Evolutionary conservation across 2,888 invertebrate genomes (phyloP).

Genomic region (Yponomeuta evonymella): DNA sequence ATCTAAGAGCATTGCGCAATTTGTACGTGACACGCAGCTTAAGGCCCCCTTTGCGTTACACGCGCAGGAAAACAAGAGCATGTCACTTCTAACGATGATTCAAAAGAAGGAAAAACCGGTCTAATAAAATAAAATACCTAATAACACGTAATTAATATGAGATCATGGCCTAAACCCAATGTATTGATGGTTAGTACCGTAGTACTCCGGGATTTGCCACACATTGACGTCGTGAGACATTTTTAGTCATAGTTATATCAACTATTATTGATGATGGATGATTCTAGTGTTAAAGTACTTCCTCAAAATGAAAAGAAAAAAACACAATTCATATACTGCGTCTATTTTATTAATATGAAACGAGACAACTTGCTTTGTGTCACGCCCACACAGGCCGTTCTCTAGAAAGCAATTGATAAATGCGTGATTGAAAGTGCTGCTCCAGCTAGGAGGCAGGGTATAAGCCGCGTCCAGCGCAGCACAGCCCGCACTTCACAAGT

Average conservation of each 20-base stretch:
- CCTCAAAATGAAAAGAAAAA: too few species aligned
- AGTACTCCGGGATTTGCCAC: neutral
- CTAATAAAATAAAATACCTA: neutral
- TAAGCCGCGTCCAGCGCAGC: constrained; percentile 54
- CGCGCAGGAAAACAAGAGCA: constrained; percentile 1
- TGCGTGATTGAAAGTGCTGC: constrained; percentile 42
- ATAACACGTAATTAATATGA: neutral
- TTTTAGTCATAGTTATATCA: neutral
- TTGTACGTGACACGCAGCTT: constrained; percentile 31
- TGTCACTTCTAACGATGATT: constrained; percentile 2
- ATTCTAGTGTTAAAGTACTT: neutral
- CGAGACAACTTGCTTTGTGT: neutral
- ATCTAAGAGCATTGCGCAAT: constrained; percentile 58
- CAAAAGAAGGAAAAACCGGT: neutral
- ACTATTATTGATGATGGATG: neutral
- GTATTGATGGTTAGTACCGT: neutral
- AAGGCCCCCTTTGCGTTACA: constrained; percentile 13
- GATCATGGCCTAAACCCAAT: neutral
- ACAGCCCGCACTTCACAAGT: constrained; percentile 66
- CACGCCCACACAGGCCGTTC: constrained; percentile 11
- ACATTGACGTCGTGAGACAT: neutral
- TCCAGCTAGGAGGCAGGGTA: constrained; percentile 54
- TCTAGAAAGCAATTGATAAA: constrained; percentile 18
- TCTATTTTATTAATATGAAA: neutral
- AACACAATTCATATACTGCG: neutral